Base-by-base conservation (phyloP, 2,888 invertebrate species). In the Herminia tarsipennalis region DNA sequence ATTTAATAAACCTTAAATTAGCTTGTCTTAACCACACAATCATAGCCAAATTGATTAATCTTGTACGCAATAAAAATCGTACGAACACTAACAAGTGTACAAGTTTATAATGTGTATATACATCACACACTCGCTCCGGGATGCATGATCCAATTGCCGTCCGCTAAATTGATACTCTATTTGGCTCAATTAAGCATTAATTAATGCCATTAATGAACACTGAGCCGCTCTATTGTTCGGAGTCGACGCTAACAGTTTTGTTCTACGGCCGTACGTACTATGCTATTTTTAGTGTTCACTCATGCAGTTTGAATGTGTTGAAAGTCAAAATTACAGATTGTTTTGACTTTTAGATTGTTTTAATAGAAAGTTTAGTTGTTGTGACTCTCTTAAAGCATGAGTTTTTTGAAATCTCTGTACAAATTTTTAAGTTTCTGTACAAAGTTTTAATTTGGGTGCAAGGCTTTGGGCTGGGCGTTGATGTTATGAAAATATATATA, bases 181-280 rank as follows among this genome's bases (percentile, higher is more conserved):
- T 89, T 86, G 83, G 86, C 78, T 86, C 89, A 88, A 90, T 89
- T 90, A 87, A 86, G 78, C 85, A 84, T 86, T 88, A 89, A 90
- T 90, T 90, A 88, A 79, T 83, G 81, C 74, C 77, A 76, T 81
- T 87, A 90, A 88, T 88, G 87, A 88, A 88, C 83, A 83, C 78
- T 73, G 82, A 80, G 80, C 80, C 78, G 81, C 71, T 78, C 75
- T 76, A 79, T 76, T 75, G 80, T 79, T 76, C 73, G 73, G 73
- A 73, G 59, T 73, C 72, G 66, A 54, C 55, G 27, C 36, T 41
- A 30, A 28, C 42, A 43, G 49, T 39, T 45, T 33, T 34, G 30
- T 39, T 35, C 36, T 42, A 25, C 20, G 30, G 45, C 33, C 13
- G 42, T 29, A 5, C 18, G 12, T 44, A 21, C 6, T 18, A 12